Base-by-base conservation (phyloP, 1,140 invertebrate genomes). In the Temnothorax curvispinosus region DNA sequence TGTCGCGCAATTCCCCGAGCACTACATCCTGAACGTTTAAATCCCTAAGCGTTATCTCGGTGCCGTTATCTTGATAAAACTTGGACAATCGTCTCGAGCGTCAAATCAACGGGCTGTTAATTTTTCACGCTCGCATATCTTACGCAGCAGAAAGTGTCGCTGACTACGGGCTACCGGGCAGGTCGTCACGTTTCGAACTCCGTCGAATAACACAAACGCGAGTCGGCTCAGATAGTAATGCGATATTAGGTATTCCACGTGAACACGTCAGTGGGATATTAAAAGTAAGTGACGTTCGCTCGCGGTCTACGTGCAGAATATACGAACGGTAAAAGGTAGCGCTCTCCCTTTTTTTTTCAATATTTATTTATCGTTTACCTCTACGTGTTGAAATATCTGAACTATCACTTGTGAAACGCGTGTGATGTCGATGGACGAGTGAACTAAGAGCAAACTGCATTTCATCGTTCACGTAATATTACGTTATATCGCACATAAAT, bases 11-110 rank as follows among this genome's bases (percentile, higher is more conserved):
- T 27, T 44, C 44, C 11, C 44, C 11, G 32, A 38, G 13, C 44
- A 11, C 18, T 2, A 6, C 6, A 35, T 47, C 18, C 32, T 35
- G 32, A 21, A 74, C 18, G n/a, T 18, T 41, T 18, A 27, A 58
- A 27, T 27, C 54, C 8, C 27, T 54, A 13, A 75, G 9, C 32
- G 60, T 72, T 81, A 72, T 72, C 65, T 80, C 44, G 15, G 18
- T 71, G 21, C 38, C 7, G 65, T 44, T 81, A 71, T 81, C 65
- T 81, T 35, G 52, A 72, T 60, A 60, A 47, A 72, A 60, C 21
- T 58, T 52, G 21, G 15, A 81, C 21, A 41, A 44, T 44, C 35
- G 15, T n/a, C 35, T 69, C 15, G 15, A 54, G 62, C 18, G 47
- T 1, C 32, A 13, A 67, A 27, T 67, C 47, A 47, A 6, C 8